phyloP scores from a whole-genome alignment of 1,140 invertebrate genomes.

The Trachymyrmex cornetzi region DNA sequence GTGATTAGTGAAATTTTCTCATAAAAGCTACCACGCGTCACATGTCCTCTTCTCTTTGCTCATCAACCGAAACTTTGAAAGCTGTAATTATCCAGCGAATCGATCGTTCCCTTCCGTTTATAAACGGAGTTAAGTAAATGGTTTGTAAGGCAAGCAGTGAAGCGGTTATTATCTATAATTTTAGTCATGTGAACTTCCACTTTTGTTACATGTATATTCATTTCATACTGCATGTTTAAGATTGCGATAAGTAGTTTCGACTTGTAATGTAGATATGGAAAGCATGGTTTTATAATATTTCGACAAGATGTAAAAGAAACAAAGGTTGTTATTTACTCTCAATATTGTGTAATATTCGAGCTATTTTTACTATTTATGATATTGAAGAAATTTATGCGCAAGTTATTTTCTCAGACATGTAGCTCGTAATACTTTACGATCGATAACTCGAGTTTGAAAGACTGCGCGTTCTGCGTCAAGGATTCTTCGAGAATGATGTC shows the following conservation, averaged over 20 bases:
- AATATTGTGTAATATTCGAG: constrained; percentile 3
- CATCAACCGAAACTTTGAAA: constrained; percentile 33
- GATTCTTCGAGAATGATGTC: constrained; percentile 40
- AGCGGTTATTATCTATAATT: constrained; percentile 23
- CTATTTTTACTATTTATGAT: constrained; percentile 39
- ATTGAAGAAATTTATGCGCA: constrained; percentile 37
- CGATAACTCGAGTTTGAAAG: constrained; percentile 57
- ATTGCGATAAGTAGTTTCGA: not conserved
- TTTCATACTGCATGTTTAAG: not conserved
- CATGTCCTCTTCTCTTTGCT: constrained; percentile 20
- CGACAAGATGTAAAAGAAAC: not conserved
- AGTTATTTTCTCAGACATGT: constrained; percentile 44
- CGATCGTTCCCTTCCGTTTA: constrained; percentile 11
- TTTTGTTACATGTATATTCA: not conserved
- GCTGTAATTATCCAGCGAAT: constrained; percentile 27
- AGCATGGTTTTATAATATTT: not conserved
- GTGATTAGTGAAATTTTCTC: constrained; percentile 66
- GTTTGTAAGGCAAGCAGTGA: constrained; percentile 20
- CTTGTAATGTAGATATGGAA: not conserved
- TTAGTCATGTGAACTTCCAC: constrained; percentile 8
- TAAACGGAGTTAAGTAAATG: constrained; percentile 40
- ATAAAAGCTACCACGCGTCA: constrained; percentile 15
- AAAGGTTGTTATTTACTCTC: constrained; percentile 4
- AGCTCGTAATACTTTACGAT: constrained; percentile 44
- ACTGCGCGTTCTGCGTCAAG: constrained; percentile 24